Evolutionary conservation across 2,888 invertebrate genomes (phyloP).

Genomic region (Drosophila paracracens): DNA sequence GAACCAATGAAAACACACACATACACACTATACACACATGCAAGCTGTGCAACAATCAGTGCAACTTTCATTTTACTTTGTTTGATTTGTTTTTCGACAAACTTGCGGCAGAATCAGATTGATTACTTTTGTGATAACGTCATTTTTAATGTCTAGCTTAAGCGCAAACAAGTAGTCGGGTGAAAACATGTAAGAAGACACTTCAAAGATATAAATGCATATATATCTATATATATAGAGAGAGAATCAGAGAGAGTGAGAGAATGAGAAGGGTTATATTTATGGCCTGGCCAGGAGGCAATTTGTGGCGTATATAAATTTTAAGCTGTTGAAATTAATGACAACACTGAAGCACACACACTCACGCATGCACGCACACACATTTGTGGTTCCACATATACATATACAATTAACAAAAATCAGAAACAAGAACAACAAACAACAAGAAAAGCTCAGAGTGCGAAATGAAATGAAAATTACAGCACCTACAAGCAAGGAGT

Average conservation of each 20-base stretch:
- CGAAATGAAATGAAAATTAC: constrained; percentile 68
- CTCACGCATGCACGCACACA: constrained; percentile 27
- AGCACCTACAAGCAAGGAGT: constrained; percentile 23
- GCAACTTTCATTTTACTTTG: neutral
- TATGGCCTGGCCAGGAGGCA: constrained; percentile 50
- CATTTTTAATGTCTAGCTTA: neutral
- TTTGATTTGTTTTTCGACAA: neutral
- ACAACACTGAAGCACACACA: constrained; percentile 53
- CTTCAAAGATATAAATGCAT: neutral
- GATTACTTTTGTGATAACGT: neutral
- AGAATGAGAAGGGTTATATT: constrained; percentile 17
- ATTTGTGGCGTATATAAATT: constrained; percentile 66
- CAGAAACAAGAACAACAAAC: constrained; percentile 49
- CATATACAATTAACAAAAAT: constrained; percentile 67
- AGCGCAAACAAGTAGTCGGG: neutral
- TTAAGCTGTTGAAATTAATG: constrained; percentile 70
- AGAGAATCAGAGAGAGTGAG: neutral
- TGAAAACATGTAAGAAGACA: neutral
- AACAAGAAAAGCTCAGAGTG: constrained; percentile 29
- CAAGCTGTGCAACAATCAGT: neutral
- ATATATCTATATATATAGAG: neutral
- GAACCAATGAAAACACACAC: constrained; percentile 52
- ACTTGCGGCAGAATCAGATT: neutral
- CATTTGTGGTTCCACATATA: constrained; percentile 27
- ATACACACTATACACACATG: neutral